Base-by-base conservation (phyloP, 2,888 invertebrate species). In the Anticlea derivata region DNA sequence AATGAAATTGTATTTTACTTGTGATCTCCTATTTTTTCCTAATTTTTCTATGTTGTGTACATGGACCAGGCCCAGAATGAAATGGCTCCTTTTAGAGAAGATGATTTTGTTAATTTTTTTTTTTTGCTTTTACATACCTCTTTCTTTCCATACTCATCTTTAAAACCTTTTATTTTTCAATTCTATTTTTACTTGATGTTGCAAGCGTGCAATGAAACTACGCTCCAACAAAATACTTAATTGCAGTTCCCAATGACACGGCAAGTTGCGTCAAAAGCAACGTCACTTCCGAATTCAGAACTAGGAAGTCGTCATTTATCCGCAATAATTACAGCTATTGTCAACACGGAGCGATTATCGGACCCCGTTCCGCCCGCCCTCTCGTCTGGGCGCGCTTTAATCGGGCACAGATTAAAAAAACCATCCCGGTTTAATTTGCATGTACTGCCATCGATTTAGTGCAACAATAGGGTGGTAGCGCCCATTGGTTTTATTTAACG, bases 321-420 rank as follows among this genome's bases (percentile, higher is more conserved):
- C 63, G 56, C 61, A 63, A 70, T 75, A 75, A 78, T 79, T 75
- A 65, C 73, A 58, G 58, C 55, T 69, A 76, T 79, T 80, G 79
- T 79, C 71, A 73, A 70, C 77, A 65, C 63, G 61, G 61, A 63
- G 61, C 72, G 68, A 75, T 76, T 75, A 75, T 68, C 66, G 66
- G 61, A 51, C 56, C 55, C 68, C 52, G 55, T 61, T 63, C 62
- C 61, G 46, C 60, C 64, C 65, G 53, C 68, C 60, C 53, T 50
- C 49, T 49, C 66, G 61, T 50, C 53, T 53, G 60, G 58, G 62
- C 56, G 58, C 65, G 61, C 59, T 68, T 66, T 75, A 72, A 75
- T 73, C 66, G 70, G 38, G 55, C 54, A 57, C 58, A 63, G 67
- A 68, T 71, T 67, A 66, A 76, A 77, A 67, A 65, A 55, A 7